Evolutionary conservation across 2,888 invertebrate genomes (phyloP).

Genomic region (Ditula angustiorana): DNA sequence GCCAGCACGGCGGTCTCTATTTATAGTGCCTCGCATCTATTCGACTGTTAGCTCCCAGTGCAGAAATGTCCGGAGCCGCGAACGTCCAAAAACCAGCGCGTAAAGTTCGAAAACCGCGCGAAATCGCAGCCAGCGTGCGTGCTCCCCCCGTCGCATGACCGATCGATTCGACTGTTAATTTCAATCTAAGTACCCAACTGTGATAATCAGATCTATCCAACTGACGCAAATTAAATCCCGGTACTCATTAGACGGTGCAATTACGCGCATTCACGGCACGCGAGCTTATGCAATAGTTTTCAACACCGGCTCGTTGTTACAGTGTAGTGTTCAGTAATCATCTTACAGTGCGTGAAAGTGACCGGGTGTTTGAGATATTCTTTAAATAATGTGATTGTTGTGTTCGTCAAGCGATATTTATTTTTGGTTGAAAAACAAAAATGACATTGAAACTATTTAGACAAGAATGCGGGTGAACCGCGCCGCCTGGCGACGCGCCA

Average conservation of each 20-base stretch:
- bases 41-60: constrained; percentile 80
- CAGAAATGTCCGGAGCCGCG: constrained; percentile 82
- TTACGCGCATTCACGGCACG: constrained; percentile 68
- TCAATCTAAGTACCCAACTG: constrained; percentile 21
- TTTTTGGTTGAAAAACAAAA: constrained; percentile 76
- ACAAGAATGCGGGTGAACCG: constrained; percentile 73
- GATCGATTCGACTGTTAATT: constrained; percentile 43
- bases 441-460: constrained; percentile 83
- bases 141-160: constrained; percentile 50
- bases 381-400: constrained; percentile 33
- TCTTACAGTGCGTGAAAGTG: constrained; percentile 66
- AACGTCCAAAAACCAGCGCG: constrained; percentile 68
- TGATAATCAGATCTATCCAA: constrained; percentile 33
- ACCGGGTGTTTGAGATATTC: constrained; percentile 52
- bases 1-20: constrained; percentile 79
- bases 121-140: constrained; percentile 51
- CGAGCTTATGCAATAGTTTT: constrained; percentile 73
- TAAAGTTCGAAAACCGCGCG: constrained; percentile 52
- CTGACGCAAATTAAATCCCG: constrained; percentile 62
- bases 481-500: constrained; percentile 74
- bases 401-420: constrained; percentile 52
- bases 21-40: constrained; percentile 80
- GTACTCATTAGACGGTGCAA: constrained; percentile 72
- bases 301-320: constrained; percentile 63
- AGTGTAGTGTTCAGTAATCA: constrained; percentile 71